phyloP scores from a whole-genome alignment of 35 echinoderm and acorn worm genomes.

The Strongylocentrotus purpuratus region DNA sequence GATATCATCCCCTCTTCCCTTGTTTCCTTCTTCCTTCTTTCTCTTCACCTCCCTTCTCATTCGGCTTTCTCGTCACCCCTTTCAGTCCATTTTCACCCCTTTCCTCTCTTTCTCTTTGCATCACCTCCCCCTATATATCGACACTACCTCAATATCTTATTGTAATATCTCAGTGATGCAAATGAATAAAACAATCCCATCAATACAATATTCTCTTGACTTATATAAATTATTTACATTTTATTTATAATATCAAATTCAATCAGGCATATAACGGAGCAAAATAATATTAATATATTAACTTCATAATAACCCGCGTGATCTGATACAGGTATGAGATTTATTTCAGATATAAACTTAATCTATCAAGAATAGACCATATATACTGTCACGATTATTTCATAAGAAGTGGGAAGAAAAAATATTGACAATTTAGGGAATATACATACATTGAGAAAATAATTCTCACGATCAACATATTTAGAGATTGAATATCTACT shows the following conservation, averaged over 20 bases:
- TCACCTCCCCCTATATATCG: neutral
- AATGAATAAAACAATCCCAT: neutral
- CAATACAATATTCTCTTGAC: neutral
- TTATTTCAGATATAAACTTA: neutral
- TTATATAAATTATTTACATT: slow-evolving; percentile 6
- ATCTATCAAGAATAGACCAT: too few relatives aligned
- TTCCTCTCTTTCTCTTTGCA: neutral
- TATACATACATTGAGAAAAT: too few relatives aligned
- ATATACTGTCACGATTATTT: too few relatives aligned
- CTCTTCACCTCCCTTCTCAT: neutral
- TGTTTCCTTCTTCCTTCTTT: neutral
- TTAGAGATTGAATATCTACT: too few relatives aligned
- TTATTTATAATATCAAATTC: neutral
- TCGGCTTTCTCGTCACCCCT: neutral
- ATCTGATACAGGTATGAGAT: neutral
- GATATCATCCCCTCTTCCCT: neutral
- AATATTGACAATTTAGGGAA: too few relatives aligned
- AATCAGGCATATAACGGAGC: neutral
- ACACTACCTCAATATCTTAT: neutral
- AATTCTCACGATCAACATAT: too few relatives aligned
- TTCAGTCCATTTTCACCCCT: neutral
- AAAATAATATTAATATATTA: neutral
- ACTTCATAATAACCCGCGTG: neutral
- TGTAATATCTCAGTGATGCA: neutral
- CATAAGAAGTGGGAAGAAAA: too few relatives aligned